Conservation (phyloP, 2,888 invertebrate species). For the Agriopis leucophaearia region DNA sequence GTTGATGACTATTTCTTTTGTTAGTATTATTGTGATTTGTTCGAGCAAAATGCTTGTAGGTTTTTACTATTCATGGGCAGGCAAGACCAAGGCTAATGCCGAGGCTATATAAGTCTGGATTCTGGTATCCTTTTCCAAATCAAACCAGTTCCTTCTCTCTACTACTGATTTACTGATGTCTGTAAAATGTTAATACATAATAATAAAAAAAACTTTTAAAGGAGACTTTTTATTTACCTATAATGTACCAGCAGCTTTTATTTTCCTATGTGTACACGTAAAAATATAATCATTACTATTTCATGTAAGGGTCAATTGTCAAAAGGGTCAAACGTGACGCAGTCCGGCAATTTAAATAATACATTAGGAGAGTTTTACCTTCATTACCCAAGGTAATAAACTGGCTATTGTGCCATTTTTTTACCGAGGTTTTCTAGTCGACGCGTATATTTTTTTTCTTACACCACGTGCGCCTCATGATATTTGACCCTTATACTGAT, state of each 20-base stretch:
- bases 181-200: background rate
- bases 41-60: too few relatives aligned
- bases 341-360: too few relatives aligned
- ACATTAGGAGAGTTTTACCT: too few relatives aligned
- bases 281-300: too few relatives aligned
- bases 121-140: slow-evolving; percentile 3
- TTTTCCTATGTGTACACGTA: background rate
- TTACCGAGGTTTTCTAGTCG: too few relatives aligned
- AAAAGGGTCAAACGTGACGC: too few relatives aligned
- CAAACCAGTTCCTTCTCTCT: background rate
- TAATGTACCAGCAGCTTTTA: background rate
- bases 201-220: slow-evolving; percentile 8
- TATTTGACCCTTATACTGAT: background rate
- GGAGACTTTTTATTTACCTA: slow-evolving; percentile 17
- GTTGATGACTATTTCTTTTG: background rate
- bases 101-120: background rate
- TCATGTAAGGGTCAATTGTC: too few relatives aligned
- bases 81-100: too few relatives aligned
- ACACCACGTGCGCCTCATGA: background rate
- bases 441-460: too few relatives aligned
- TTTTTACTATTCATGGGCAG: too few relatives aligned
- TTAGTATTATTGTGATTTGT: background rate
- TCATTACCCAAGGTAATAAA: background rate
- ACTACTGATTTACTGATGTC: background rate
- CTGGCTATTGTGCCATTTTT: background rate